These are phyloP conservation scores for Eleutherodactylus coqui DNA, from an alignment of 2,797 vertebrate species.

Conservation along the genomic window DNA sequence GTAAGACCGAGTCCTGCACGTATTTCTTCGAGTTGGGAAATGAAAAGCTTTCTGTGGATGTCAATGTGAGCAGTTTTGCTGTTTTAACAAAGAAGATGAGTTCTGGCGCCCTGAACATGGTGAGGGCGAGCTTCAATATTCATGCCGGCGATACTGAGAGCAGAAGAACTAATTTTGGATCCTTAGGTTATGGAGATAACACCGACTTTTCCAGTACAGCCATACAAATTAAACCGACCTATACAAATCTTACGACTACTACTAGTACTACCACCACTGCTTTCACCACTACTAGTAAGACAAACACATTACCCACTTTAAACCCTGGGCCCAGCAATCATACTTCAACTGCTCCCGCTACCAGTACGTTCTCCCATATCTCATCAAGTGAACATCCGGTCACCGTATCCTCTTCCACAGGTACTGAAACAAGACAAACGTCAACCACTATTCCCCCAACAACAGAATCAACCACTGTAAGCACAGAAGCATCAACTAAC, in stretches of 20 bases:
- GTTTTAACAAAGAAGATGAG: not conserved
- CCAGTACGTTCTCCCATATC: not conserved
- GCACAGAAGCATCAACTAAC: not conserved
- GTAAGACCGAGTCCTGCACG: fast-evolving
- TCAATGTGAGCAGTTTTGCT: not conserved
- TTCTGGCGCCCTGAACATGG: fast-evolving
- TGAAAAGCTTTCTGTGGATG: not conserved
- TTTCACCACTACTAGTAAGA: not conserved
- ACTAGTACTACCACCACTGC: not conserved
- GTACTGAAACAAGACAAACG: not conserved
- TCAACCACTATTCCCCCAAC: not conserved
- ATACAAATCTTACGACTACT: not conserved
- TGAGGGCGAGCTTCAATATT: not conserved
- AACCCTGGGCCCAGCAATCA: not conserved
- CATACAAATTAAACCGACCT: not conserved
- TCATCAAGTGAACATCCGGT: not conserved
- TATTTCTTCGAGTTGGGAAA: not conserved
- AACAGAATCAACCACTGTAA: not conserved
- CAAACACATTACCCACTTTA: not conserved
- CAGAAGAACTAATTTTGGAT: not conserved
- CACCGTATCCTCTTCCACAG: not conserved
- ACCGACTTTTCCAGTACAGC: too few species aligned
- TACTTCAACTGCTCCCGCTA: not conserved
- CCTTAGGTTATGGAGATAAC: not conserved
- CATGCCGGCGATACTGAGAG: not conserved